Evolutionary conservation across 2,888 invertebrate species (phyloP).

Genomic region (Ferdinandea cuprea): DNA sequence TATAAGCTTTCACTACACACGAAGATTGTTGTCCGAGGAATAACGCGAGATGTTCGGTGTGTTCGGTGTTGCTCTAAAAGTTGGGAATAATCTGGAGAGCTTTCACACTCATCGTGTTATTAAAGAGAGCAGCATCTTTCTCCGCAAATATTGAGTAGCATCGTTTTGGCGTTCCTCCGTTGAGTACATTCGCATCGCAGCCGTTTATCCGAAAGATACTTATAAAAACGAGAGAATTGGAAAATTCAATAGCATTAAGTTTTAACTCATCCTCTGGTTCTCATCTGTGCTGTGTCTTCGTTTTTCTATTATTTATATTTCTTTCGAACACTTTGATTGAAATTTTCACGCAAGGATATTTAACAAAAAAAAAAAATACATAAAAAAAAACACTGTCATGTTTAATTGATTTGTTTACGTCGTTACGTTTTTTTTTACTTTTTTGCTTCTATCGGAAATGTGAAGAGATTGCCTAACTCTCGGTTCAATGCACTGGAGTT

Average conservation of each 20-base stretch:
- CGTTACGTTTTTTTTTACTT: neutral
- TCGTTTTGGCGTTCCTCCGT: constrained; percentile 32
- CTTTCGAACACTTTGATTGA: constrained; percentile 31
- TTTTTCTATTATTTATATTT: constrained; percentile 42
- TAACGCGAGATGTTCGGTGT: constrained; percentile 1
- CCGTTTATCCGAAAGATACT: constrained; percentile 68
- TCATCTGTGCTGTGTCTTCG: constrained; percentile 60
- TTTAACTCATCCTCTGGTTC: constrained; percentile 67
- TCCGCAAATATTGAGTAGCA: constrained; percentile 46
- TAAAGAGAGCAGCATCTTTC: constrained; percentile 53
- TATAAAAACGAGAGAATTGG: constrained; percentile 65
- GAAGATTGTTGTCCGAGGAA: neutral
- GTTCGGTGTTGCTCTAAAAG: constrained; percentile 41
- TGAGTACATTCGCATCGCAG: constrained; percentile 51
- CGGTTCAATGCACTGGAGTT: constrained; percentile 36
- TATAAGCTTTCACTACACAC: neutral
- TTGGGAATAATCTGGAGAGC: constrained; percentile 58
- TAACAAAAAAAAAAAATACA: neutral
- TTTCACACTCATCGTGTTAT: constrained; percentile 54
- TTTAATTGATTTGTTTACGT: constrained; percentile 14
- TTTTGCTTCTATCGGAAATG: constrained; percentile 62
- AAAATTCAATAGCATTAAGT: constrained; percentile 64
- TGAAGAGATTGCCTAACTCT: constrained; percentile 60
- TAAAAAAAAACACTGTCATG: neutral
- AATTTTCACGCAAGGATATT: constrained; percentile 38